Evolutionary conservation across 2,113 vertebrate genomes (phyloP).

Genomic region (Vidua macroura): DNA sequence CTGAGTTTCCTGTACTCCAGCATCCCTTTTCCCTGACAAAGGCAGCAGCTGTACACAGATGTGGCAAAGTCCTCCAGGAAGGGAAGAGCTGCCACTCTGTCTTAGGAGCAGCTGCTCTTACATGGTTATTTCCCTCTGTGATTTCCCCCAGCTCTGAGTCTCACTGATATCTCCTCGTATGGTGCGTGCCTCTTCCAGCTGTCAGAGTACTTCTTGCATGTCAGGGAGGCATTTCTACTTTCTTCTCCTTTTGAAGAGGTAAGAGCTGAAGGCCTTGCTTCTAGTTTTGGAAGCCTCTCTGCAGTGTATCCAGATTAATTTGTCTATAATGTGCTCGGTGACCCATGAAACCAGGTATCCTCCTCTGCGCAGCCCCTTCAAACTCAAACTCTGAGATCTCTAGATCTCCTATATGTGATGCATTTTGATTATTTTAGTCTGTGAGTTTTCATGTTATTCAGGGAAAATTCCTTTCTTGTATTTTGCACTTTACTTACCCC

Average conservation of each 20-base stretch:
- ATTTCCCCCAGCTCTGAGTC: neutral
- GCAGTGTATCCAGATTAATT: neutral
- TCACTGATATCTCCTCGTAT: neutral
- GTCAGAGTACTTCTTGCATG: neutral
- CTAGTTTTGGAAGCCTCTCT: neutral
- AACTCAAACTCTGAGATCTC: neutral
- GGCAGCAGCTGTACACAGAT: conserved; percentile 3
- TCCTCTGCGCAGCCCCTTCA: neutral
- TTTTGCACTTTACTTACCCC: neutral
- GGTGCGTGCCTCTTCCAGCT: neutral
- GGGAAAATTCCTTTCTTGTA: neutral
- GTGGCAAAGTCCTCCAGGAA: neutral
- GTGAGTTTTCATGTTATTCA: neutral
- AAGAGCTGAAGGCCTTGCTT: neutral
- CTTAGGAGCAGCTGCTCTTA: conserved; percentile 1
- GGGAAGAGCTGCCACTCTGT: neutral
- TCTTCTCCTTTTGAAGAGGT: neutral
- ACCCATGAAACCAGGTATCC: neutral
- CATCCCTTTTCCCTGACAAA: neutral
- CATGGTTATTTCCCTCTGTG: neutral
- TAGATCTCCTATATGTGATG: neutral
- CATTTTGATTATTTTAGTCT: neutral
- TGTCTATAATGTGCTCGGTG: neutral
- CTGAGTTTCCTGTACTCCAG: neutral
- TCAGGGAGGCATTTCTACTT: neutral